A percentile compares a stretch with the other conserved stretches of the same genome.
These are phyloP conservation scores for Halyomorpha halys DNA, from an alignment of 1,140 invertebrate species.

Conservation along the genomic window DNA sequence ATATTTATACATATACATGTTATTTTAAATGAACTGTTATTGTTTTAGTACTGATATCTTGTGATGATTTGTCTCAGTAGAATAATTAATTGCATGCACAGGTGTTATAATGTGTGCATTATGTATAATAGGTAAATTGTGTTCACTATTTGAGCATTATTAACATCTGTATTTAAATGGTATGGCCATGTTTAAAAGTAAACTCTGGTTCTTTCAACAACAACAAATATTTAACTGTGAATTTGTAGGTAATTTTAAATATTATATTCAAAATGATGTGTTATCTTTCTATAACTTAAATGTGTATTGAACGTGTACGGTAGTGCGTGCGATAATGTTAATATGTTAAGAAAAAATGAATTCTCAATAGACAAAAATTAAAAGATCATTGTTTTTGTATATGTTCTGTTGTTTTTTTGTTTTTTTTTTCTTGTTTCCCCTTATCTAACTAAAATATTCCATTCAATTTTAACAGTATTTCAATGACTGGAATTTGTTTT, in stretches of 20 bases:
- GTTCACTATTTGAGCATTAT: constrained; percentile 4
- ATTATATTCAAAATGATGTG: constrained; percentile 13
- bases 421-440: too few species aligned
- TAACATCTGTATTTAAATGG: constrained; percentile 2
- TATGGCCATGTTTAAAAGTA: constrained; percentile 7
- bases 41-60: constrained; percentile 1
- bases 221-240: neutral
- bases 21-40: constrained; percentile 14
- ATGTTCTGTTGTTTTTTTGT: too few species aligned
- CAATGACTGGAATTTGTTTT: too few species aligned
- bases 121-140: constrained; percentile 15
- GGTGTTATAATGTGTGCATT: constrained; percentile 2
- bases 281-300: constrained; percentile 13
- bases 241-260: constrained; percentile 18
- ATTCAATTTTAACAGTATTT: too few species aligned
- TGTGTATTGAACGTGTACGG: constrained; percentile 15
- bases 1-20: constrained; percentile 4
- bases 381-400: constrained; percentile 6
- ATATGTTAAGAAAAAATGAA: constrained; percentile 3
- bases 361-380: constrained; percentile 5
- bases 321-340: constrained; percentile 8
- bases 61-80: constrained; percentile 9
- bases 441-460: too few species aligned
- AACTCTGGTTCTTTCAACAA: constrained; percentile 15
- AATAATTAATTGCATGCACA: constrained; percentile 11